Conservation (phyloP, 2,113 vertebrate species). For the Oncorhynchus nerka region DNA sequence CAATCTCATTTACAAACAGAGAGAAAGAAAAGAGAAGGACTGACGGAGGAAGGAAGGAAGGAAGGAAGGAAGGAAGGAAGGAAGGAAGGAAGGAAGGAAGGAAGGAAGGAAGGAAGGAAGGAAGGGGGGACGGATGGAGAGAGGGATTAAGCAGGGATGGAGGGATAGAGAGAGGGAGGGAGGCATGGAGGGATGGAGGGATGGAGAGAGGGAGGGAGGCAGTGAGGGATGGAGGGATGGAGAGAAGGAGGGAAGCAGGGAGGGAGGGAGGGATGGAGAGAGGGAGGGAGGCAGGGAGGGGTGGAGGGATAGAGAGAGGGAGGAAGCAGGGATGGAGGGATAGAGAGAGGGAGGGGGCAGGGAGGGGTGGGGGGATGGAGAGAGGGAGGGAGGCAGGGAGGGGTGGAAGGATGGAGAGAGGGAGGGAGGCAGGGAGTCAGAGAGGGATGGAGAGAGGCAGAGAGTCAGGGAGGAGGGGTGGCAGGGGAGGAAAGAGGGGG, state of each 20-base stretch:
- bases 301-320: not conserved
- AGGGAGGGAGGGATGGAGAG: not conserved
- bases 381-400: no score
- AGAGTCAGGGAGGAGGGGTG: no score
- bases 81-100: no score
- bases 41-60: slow-evolving; percentile 2
- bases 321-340: no score
- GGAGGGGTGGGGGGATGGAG: not conserved
- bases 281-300: not conserved
- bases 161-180: no score
- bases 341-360: not conserved
- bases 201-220: not conserved
- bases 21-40: not conserved
- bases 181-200: no score
- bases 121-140: not conserved
- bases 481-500: not conserved
- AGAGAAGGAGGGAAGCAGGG: no score
- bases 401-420: not conserved
- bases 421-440: not conserved
- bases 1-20: slow-evolving; percentile 86
- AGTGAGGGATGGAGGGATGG: not conserved
- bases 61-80: no score
- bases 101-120: no score
- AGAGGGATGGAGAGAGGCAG: no score
- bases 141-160: not conserved